phyloP scores from a whole-genome alignment of 2,888 invertebrate genomes.

The Copidosoma aretas region DNA sequence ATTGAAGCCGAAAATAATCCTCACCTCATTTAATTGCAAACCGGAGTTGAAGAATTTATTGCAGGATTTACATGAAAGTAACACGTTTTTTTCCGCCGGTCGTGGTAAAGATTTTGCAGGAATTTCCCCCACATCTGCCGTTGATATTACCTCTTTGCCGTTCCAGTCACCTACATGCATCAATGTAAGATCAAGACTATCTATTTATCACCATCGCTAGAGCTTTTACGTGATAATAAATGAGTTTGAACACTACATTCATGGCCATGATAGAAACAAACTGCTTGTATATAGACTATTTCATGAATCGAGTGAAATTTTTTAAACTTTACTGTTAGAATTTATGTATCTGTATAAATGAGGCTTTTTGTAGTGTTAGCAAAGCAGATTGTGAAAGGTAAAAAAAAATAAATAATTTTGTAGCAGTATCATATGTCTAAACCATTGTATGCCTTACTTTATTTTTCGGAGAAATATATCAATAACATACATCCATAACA shows the following conservation, averaged over 20 bases:
- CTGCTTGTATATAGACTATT: not conserved
- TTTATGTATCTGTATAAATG: too few species aligned
- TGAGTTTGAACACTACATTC: slow-evolving; percentile 63
- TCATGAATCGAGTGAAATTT: not conserved
- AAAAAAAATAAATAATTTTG: too few species aligned
- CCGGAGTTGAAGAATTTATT: slow-evolving; percentile 60
- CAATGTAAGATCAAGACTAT: slow-evolving; percentile 64
- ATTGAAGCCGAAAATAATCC: slow-evolving; percentile 11
- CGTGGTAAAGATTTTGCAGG: slow-evolving; percentile 22
- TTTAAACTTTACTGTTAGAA: too few species aligned
- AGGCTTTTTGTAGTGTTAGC: too few species aligned
- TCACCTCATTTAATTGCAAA: slow-evolving; percentile 58
- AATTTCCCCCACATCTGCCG: slow-evolving; percentile 2
- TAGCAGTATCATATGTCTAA: slow-evolving; percentile 16
- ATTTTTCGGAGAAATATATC: slow-evolving; percentile 16
- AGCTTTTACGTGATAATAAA: slow-evolving; percentile 60
- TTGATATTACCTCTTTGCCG: slow-evolving; percentile 34
- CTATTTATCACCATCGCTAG: slow-evolving; percentile 62
- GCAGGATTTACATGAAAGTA: slow-evolving; percentile 55
- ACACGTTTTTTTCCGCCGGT: slow-evolving; percentile 42
- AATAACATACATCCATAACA: not conserved
- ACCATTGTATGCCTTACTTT: slow-evolving; percentile 26
- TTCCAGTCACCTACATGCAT: slow-evolving; percentile 59
- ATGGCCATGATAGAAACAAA: slow-evolving; percentile 51
- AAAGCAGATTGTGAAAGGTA: too few species aligned